phyloP scores from a whole-genome alignment of 2,888 invertebrate genomes.

The Archaeoteleia sp. region DNA sequence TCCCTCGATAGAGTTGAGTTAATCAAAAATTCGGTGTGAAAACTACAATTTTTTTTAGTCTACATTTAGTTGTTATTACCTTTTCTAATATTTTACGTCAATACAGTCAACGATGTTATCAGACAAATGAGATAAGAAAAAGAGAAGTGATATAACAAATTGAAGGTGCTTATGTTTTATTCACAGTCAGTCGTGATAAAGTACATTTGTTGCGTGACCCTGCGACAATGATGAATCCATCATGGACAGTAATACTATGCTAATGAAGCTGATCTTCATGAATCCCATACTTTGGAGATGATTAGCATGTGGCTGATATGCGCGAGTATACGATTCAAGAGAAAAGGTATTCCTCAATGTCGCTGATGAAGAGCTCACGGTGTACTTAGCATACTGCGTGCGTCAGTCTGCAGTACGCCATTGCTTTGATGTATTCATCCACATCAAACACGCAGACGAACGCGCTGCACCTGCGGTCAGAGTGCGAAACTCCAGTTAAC shows the following conservation, averaged over 20 bases:
- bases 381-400: slow-evolving; percentile 46
- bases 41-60: too few relatives aligned
- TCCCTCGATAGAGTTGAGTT: too few relatives aligned
- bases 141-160: neutral
- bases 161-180: slow-evolving; percentile 21
- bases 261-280: slow-evolving; percentile 51
- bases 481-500: slow-evolving; percentile 60
- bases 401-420: slow-evolving; percentile 34
- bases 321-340: slow-evolving; percentile 60
- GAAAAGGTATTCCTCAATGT: slow-evolving; percentile 69
- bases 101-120: too few relatives aligned
- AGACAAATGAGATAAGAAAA: too few relatives aligned
- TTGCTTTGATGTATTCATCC: slow-evolving; percentile 56
- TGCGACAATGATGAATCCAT: slow-evolving; percentile 54
- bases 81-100: too few relatives aligned
- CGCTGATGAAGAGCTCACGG: slow-evolving; percentile 69
- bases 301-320: slow-evolving; percentile 59
- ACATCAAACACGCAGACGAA: slow-evolving; percentile 25
- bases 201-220: slow-evolving; percentile 52
- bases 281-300: slow-evolving; percentile 57
- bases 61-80: too few relatives aligned
- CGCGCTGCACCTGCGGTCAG: slow-evolving; percentile 55
- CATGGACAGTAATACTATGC: slow-evolving; percentile 52
- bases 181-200: slow-evolving; percentile 42
- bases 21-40: too few relatives aligned